Conservation (phyloP, 2,888 invertebrate species). For the Elegia similella region DNA sequence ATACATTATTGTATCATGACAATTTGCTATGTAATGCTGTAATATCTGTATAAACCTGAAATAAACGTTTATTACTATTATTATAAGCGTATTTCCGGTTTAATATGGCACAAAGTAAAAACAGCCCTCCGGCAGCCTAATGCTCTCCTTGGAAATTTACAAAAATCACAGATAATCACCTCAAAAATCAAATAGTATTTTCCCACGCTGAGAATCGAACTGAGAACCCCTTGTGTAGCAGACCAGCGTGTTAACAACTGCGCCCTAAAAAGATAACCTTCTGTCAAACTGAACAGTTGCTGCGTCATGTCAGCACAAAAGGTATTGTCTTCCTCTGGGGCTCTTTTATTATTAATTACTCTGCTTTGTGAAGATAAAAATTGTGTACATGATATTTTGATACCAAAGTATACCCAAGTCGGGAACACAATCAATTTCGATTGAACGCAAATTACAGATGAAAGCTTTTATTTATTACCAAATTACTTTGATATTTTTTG, state of each 20-base stretch:
- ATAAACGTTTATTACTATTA: no score
- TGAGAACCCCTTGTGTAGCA: background rate
- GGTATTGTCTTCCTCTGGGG: conserved; percentile 10
- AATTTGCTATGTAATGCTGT: no score
- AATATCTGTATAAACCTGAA: no score
- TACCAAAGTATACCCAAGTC: background rate
- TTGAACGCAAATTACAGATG: background rate
- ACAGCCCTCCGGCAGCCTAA: no score
- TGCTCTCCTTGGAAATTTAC: no score
- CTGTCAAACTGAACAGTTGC: background rate
- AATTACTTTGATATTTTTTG: background rate
- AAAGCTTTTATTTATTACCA: background rate
- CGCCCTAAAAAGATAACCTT: background rate
- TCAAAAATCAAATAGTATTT: no score
- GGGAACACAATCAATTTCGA: background rate
- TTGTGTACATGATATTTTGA: conserved; percentile 3
- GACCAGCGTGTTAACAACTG: background rate
- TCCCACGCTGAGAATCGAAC: no score
- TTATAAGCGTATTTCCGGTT: no score
- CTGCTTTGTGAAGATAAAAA: conserved; percentile 10
- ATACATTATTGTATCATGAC: no score
- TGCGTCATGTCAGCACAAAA: conserved; percentile 6
- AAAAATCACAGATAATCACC: no score
- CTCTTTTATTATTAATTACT: conserved; percentile 12
- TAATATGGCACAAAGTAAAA: no score